A percentile compares a stretch with the other conserved stretches of the same genome.
Evolutionary conservation across 37 sponge, comb jelly and placozoan genomes (phyloP).

Genomic region (Chondrilla cf. caribensis): DNA sequence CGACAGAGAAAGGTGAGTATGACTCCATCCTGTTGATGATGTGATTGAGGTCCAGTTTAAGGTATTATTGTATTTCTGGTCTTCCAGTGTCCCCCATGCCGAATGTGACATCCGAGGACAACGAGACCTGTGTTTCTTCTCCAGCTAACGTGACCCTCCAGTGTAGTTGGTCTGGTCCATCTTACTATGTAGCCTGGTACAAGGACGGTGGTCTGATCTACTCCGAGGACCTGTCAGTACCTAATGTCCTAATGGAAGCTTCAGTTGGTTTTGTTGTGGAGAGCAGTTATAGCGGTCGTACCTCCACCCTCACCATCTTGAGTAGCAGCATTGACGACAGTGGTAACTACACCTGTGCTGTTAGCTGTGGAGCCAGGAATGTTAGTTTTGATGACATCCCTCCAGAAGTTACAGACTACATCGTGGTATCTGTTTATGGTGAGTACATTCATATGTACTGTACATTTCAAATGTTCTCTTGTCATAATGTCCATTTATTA

Average conservation of each 20-base stretch:
- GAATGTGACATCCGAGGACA: no score
- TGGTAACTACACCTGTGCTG: conserved; percentile 15
- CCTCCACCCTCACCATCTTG: neutral
- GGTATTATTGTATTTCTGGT: no score
- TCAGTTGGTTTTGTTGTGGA: no score
- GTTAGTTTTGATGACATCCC: neutral
- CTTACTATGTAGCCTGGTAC: conserved; percentile 1
- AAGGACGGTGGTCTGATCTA: neutral
- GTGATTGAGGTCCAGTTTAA: no score
- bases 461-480: no score
- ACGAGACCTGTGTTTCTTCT: no score
- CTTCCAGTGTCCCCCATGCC: no score
- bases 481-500: no score
- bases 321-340: neutral
- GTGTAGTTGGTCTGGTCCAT: neutral
- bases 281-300: neutral
- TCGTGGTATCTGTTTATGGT: no score
- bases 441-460: no score
- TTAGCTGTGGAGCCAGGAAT: neutral
- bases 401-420: no score
- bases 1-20: neutral
- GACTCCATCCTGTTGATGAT: neutral
- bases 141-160: neutral
- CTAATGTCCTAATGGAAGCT: no score
- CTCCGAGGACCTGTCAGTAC: neutral